Base-by-base conservation (phyloP, 2,888 invertebrate species). In the Crematogaster levior region DNA sequence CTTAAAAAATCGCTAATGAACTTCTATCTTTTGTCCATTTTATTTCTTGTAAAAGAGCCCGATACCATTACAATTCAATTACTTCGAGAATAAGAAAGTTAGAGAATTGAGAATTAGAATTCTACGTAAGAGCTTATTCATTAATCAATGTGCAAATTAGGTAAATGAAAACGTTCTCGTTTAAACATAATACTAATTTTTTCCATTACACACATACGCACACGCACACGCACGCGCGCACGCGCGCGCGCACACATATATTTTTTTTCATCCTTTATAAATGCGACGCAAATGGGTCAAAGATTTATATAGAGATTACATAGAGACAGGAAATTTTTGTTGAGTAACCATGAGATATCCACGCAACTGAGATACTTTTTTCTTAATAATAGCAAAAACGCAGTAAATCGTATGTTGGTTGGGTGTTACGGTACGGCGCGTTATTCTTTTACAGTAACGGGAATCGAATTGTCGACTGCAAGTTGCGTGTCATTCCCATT, bases 381-480 rank as follows among this genome's bases (percentile, higher is more conserved):
- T 81, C 79, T 85, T 84, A 84, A 88, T 88, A 88, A 88, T 80
- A 88, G 83, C 84, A 82, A 88, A 88, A 86, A 86, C 72, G 79
- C 66, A 68, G 88, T 75, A 84, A 85, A 88, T 85, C 81, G 74
- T 72, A 81, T 74, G 81, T 60, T 72, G 61, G 83, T 68, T 40
- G 46, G 65, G 77, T 79, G 86, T 86, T 82, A 70, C 88, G 60
- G 84, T 81, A 82, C 75, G 74, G 70, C 82, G 82, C 84, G 85
- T 89, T 86, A 88, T 89, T 89, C 88, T 85, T 89, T 83, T 82
- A 56, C 40, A n/a, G 56, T 89, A 89, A 89, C 89, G 89, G 89
- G 87, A 89, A 89, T 83, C 84, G 85, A 86, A 89, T 89, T 82
- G 88, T 77, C 40, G 77, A 73, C 80, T 88, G 82, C 84, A 75